phyloP scores from a whole-genome alignment of 2,888 invertebrate species.

The Troglohyphantes excavatus region DNA sequence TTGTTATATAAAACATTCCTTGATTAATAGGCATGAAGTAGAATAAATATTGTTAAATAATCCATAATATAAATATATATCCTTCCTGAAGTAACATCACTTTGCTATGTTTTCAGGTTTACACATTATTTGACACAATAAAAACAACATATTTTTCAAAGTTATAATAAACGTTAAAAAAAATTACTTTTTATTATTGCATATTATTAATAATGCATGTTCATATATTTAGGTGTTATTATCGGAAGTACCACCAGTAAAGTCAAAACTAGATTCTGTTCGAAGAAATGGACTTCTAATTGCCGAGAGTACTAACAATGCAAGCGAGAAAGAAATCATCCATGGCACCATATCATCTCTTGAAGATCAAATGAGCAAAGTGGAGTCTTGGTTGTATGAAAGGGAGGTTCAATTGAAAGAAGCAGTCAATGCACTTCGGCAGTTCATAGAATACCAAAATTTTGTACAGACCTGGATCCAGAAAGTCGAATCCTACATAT shows the following conservation, averaged over 20 bases:
- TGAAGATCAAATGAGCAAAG: constrained; percentile 90
- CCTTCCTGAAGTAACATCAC: too few species aligned
- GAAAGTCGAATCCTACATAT: constrained; percentile 90
- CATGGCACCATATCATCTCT: constrained; percentile 89
- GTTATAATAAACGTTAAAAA: background rate
- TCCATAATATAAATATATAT: too few species aligned
- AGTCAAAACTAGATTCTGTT: constrained; percentile 82
- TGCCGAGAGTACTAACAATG: constrained; percentile 90
- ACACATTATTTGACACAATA: too few species aligned
- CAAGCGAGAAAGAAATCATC: constrained; percentile 89
- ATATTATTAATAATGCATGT: background rate
- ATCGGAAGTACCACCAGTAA: constrained; percentile 77
- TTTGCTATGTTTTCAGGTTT: too few species aligned
- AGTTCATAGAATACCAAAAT: constrained; percentile 91
- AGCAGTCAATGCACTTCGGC: constrained; percentile 93
- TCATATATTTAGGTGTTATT: constrained; percentile 50
- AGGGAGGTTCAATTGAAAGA: constrained; percentile 92
- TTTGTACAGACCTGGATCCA: constrained; percentile 92
- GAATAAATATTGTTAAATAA: too few species aligned
- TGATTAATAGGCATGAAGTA: too few species aligned
- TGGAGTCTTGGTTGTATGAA: constrained; percentile 90
- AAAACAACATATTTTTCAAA: background rate
- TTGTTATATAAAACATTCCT: too few species aligned
- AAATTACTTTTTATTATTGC: background rate
- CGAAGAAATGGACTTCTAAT: constrained; percentile 90